Base-by-base conservation (phyloP, 23 tunicate genomes). In the Halocynthia aurantium region DNA sequence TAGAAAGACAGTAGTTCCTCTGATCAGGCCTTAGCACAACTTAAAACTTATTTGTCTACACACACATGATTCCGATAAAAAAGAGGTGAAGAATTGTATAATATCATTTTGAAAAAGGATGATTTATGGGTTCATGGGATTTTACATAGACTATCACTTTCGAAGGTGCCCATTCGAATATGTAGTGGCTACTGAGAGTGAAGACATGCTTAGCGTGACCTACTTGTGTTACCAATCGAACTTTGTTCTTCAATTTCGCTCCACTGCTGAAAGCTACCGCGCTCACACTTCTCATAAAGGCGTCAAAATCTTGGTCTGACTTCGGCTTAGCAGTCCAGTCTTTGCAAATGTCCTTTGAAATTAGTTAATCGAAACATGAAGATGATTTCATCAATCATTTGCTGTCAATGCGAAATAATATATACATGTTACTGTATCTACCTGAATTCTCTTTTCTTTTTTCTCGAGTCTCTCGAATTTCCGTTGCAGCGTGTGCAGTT, bases 371-470 rank as follows among this genome's bases (percentile, higher is more conserved):
- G n/a, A n/a, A n/a, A n/a, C 70, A 65, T 65, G 22, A 5, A 20
- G 31, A 15, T 65, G 22, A 65, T 6, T 21, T 67, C 64, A 60
- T 15, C 17, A 60, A 60, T 2, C 64, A 60, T 15, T 15, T 60
- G 17, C 2, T 13, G 64, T n/a, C 4, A 1, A 58, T n/a, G 15
- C 15, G 2, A n/a, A n/a, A 58, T 58, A 58, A 15, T 13, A 58
- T 58, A 2, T 13, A 58, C 2, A 13, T 58, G 64, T n/a, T 58
- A n/a, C n/a, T n/a, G n/a, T n/a, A 54, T 51, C 15, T 9, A 96
- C 99, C 96, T 96, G 99, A 56, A 96, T 96, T 82, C 99, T 62
- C 53, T 86, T 82, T 80, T 96, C 99, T 74, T 96, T 96, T 61
- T 85, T 83, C 49, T 86, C 92, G 54, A 96, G 73, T 9, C 96